phyloP scores from a whole-genome alignment of 2,888 invertebrate genomes.

The Pristionchus mayeri region DNA sequence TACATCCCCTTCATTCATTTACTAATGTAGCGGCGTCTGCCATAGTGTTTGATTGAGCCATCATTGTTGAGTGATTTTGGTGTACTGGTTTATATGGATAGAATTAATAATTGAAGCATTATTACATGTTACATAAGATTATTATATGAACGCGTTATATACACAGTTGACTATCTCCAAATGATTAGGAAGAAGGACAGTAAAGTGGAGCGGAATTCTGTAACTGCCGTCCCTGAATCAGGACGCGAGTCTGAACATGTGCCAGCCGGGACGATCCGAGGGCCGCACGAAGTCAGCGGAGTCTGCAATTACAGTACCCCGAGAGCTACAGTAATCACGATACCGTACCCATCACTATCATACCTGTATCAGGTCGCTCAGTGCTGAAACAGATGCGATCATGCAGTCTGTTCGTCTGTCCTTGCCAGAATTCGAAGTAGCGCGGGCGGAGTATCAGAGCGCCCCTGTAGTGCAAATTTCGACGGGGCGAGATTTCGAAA shows the following conservation, averaged over 20 bases:
- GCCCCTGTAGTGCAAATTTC: constrained; percentile 83
- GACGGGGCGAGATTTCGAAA: neutral
- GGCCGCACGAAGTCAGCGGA: neutral
- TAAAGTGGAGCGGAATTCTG: no score
- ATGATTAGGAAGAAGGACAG: no score
- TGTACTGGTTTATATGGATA: no score
- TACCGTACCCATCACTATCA: neutral
- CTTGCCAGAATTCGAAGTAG: constrained; percentile 97
- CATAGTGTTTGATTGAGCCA: no score
- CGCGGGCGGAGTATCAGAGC: constrained; percentile 89
- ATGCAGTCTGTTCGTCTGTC: constrained; percentile 93
- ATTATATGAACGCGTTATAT: no score
- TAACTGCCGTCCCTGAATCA: no score
- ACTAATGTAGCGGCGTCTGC: no score
- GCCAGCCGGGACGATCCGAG: neutral
- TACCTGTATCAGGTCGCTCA: constrained; percentile 14
- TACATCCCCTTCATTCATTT: no score
- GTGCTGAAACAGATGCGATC: constrained; percentile 88
- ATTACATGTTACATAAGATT: no score
- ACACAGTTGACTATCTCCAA: no score
- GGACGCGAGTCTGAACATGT: neutral
- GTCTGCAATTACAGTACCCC: neutral
- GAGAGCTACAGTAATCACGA: neutral
- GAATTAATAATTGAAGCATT: no score
- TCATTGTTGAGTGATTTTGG: no score